Conservation (phyloP, 2,113 vertebrate genomes). For the Scartelaos histophorus region DNA sequence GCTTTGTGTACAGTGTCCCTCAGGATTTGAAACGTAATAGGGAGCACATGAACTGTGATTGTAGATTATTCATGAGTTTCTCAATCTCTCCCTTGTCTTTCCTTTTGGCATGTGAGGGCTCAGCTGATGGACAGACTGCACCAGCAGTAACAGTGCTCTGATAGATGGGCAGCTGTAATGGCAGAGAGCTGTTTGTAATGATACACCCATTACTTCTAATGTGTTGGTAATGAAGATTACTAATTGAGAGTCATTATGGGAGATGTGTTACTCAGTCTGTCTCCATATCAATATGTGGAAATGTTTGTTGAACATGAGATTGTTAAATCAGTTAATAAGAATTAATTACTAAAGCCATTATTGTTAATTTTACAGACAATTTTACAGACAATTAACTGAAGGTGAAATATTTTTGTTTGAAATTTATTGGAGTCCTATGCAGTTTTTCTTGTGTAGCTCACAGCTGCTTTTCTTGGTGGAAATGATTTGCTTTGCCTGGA, state of each 20-base stretch:
- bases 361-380: conserved; percentile 19
- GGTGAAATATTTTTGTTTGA: background rate
- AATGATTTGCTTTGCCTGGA: too few species aligned
- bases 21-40: conserved; percentile 50
- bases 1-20: conserved; percentile 33
- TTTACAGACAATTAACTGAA: too few species aligned
- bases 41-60: conserved; percentile 43
- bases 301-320: conserved; percentile 31
- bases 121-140: conserved; percentile 34
- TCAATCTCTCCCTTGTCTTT: conserved; percentile 38
- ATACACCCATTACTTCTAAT: conserved; percentile 63
- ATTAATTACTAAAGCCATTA: conserved; percentile 1
- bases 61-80: conserved; percentile 65
- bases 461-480: too few species aligned
- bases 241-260: conserved; percentile 59
- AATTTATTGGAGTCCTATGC: too few species aligned
- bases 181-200: conserved; percentile 46
- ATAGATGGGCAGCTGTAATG: conserved; percentile 54
- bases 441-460: too few species aligned
- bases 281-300: conserved; percentile 42
- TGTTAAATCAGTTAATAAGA: background rate
- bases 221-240: conserved; percentile 49
- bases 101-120: conserved; percentile 29
- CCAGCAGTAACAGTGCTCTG: conserved; percentile 42
- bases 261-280: conserved; percentile 28